Percentiles rank a stretch among this genome's conserved stretches.
Conservation (phyloP, 1,140 invertebrate genomes). For the Dolichoris vasculosae region DNA sequence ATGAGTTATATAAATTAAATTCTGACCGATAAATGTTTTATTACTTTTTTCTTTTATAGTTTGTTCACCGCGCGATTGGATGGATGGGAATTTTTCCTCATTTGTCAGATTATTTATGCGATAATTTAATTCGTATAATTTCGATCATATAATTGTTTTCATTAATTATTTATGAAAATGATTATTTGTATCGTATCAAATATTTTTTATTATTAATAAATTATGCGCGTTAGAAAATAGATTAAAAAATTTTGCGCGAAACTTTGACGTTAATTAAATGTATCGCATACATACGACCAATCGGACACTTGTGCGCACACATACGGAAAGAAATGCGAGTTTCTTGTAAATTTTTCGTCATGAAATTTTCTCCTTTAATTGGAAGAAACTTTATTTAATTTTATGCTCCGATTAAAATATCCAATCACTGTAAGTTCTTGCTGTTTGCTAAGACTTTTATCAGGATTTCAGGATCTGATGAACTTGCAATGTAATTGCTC, state of each 20-base stretch:
- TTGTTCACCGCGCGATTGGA: background rate
- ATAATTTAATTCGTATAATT: slow-evolving; percentile 10
- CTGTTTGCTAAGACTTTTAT: slow-evolving; percentile 30
- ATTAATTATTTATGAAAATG: slow-evolving; percentile 7
- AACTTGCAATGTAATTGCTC: slow-evolving; percentile 26
- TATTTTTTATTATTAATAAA: background rate
- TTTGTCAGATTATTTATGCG: slow-evolving; percentile 13
- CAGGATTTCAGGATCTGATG: slow-evolving; percentile 28
- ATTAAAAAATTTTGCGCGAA: background rate
- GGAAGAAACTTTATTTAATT: slow-evolving; percentile 27
- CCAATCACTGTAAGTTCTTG: slow-evolving; percentile 22
- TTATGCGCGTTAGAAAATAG: slow-evolving; percentile 11
- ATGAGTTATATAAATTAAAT: slow-evolving; percentile 41
- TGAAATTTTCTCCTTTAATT: slow-evolving; percentile 22
- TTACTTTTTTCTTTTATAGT: background rate
- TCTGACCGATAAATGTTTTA: background rate
- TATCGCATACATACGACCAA: background rate
- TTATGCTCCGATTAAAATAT: slow-evolving; percentile 30
- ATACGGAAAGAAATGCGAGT: background rate
- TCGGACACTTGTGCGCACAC: background rate
- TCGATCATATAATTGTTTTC: slow-evolving; percentile 7
- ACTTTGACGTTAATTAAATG: background rate
- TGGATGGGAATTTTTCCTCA: background rate
- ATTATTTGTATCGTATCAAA: background rate
- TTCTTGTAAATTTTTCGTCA: slow-evolving; percentile 14